These are phyloP conservation scores for Catagonus wagneri DNA, from an alignment of 2,113 vertebrate species.

Conservation along the genomic window DNA sequence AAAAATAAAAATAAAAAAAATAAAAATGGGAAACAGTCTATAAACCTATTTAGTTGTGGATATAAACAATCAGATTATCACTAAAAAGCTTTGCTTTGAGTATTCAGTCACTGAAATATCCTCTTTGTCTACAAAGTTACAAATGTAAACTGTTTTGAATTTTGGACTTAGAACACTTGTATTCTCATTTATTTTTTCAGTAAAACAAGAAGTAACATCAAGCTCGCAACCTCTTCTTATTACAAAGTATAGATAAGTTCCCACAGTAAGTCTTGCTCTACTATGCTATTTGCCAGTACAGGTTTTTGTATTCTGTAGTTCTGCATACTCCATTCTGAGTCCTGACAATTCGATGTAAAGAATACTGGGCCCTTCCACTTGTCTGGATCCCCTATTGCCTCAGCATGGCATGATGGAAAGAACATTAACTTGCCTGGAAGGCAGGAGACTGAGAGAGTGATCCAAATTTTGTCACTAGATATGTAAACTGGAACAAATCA, in stretches of 20 bases:
- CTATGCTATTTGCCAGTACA: background rate
- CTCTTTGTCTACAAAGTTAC: slow-evolving; percentile 26
- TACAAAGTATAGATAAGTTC: background rate
- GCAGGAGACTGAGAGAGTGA: background rate
- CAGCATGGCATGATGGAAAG: background rate
- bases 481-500: background rate
- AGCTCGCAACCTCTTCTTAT: background rate
- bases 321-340: background rate
- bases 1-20: too few species aligned
- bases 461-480: slow-evolving; percentile 12
- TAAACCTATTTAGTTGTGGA: slow-evolving; percentile 8
- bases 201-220: slow-evolving; percentile 16
- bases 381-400: slow-evolving; percentile 8
- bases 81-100: slow-evolving; percentile 37
- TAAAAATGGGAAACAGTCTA: background rate
- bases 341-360: background rate
- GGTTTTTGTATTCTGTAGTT: background rate
- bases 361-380: background rate
- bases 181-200: background rate
- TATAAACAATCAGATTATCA: slow-evolving; percentile 55
- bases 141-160: slow-evolving; percentile 39
- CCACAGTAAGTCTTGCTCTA: background rate
- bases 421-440: background rate
- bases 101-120: background rate
- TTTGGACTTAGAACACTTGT: slow-evolving; percentile 5